Evolutionary conservation across 1,140 invertebrate species (phyloP).

Genomic region (Drosophila mojavensis): DNA sequence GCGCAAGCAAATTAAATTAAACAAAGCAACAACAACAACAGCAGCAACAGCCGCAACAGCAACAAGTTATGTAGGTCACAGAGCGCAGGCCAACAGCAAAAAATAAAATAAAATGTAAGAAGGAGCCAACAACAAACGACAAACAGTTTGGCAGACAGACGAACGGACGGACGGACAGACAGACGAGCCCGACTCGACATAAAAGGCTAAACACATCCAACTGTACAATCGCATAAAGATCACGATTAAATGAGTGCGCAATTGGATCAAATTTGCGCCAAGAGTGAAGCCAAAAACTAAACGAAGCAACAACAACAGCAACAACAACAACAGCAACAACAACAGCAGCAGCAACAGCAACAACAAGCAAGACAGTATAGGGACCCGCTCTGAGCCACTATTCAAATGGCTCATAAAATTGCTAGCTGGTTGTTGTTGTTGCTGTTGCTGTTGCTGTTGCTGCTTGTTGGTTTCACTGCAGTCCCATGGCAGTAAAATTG

Average conservation of each 20-base stretch:
- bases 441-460: constrained; percentile 25
- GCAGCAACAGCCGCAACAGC: constrained; percentile 1
- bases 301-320: constrained; percentile 45
- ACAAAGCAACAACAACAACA: constrained; percentile 31
- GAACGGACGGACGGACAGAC: constrained; percentile 28
- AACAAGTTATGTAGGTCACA: constrained; percentile 73
- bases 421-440: constrained; percentile 52
- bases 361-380: constrained; percentile 12
- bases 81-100: constrained; percentile 54
- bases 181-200: constrained; percentile 56
- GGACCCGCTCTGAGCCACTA: constrained; percentile 37
- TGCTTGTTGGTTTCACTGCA: constrained; percentile 3
- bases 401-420: constrained; percentile 70
- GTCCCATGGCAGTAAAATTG: constrained; percentile 69
- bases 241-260: constrained; percentile 82
- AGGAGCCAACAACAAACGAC: constrained; percentile 36
- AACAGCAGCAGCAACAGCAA: constrained; percentile 33
- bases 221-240: constrained; percentile 82
- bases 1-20: constrained; percentile 44
- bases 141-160: constrained; percentile 22
- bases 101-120: constrained; percentile 13
- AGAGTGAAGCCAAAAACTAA: constrained; percentile 59
- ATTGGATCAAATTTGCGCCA: constrained; percentile 83
- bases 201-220: constrained; percentile 82
- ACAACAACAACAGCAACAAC: constrained; percentile 40